A percentile compares a stretch with the other conserved stretches of the same genome.
Conservation (phyloP, 1,140 invertebrate species). For the Whitmania pigra region DNA sequence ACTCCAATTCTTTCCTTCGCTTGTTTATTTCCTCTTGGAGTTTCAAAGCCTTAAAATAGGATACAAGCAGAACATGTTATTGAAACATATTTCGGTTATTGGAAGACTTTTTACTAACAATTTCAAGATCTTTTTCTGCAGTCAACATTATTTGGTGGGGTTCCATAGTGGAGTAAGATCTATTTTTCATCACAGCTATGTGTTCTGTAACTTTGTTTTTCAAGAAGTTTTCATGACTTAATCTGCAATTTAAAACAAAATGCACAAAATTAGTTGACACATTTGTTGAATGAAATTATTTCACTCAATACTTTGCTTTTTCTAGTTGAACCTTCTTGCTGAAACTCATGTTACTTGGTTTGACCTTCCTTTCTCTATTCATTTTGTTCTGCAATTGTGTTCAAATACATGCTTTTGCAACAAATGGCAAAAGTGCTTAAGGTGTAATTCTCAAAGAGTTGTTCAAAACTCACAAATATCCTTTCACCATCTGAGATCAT, state of each 20-base stretch:
- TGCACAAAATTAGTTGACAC: too few relatives aligned
- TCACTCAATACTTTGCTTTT: too few relatives aligned
- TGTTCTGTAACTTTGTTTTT: background rate
- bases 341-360: too few relatives aligned
- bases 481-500: too few relatives aligned
- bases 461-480: too few relatives aligned
- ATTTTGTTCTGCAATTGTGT: too few relatives aligned
- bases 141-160: background rate
- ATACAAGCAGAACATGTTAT: background rate
- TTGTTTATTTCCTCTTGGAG: slow-evolving; percentile 7
- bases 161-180: background rate
- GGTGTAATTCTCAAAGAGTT: too few relatives aligned
- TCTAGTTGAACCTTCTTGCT: too few relatives aligned
- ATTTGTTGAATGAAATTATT: too few relatives aligned
- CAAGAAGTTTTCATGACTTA: background rate
- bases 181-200: background rate
- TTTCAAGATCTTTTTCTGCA: slow-evolving; percentile 4
- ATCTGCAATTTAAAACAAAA: background rate
- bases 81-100: background rate
- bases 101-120: background rate
- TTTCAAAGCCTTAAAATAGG: slow-evolving; percentile 2
- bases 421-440: too few relatives aligned
- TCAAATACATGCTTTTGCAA: too few relatives aligned
- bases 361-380: too few relatives aligned
- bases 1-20: slow-evolving; percentile 6